Evolutionary conservation across 2,113 vertebrate genomes (phyloP), one percentile per base, ranked within the genome.

Genomic region (Urocynchramus pylzowi): DNA sequence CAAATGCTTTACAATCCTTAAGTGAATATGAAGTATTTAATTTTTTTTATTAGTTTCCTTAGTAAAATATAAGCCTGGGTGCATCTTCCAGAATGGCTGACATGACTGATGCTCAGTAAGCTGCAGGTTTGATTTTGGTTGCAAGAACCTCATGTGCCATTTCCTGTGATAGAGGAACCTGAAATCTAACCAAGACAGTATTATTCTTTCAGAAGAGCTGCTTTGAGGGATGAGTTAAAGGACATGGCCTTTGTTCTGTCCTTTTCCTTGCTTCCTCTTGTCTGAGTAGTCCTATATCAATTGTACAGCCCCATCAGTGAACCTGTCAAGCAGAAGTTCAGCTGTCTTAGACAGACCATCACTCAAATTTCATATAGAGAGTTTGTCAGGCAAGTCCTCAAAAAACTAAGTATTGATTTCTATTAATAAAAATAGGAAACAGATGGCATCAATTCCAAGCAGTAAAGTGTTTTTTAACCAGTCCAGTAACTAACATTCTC

Each of bases 381-480:
- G 53, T 74, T 81, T 70, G 52, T 73, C 59, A 56, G 39, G 41
- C 13, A 86, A 93, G 60, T 67, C 68, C 39, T 80, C 47, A 47
- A 52, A 70, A 85, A 64, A 63, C 35, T 7, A 33, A 50, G 45
- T 74, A 70, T 57, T 77, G 67, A 77, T 63, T 63, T 63, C 76
- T 86, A 20, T 54, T 89, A 86, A 87, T 83, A 94, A 91, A 90
- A 90, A 78, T 52, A 88, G 41, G 65, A 78, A 97, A 87, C 92
- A 93, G 93, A 86, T 95, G 90, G 39, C 82, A 86, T 39, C 16
- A 16, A 18, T 93, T 90, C 76, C 30, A 84, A 68, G 78, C 37
- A 81, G 60, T 75, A 59, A 92, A 90, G 83, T 86, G 83, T 6
- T 67, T 93, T 97, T 92, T 96, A 94, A 88, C 95, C 90, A 90